Evolutionary conservation across 1,140 invertebrate species (phyloP), one percentile per base, ranked within the genome.

Genomic region (Calephelis virginiensis): DNA sequence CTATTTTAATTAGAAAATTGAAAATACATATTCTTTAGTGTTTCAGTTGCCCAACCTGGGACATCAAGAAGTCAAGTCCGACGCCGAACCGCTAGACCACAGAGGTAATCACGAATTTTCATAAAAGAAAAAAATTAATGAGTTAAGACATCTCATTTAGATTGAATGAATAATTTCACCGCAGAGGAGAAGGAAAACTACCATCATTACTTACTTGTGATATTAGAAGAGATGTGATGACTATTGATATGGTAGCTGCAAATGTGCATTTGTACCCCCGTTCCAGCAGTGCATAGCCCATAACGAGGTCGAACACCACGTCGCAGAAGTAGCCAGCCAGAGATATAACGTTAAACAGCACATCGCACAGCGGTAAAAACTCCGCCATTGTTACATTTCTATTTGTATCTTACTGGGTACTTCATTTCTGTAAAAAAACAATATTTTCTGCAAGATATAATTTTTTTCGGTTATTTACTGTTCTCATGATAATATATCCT

Each of bases 301-400:
- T 95, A 48, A 97, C 94, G 45, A 97, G 92, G 86, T 97, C 96
- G 81, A 98, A 98, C 5, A 97, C 96, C 53, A 97, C 94, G 92
- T 97, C 96, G 92, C 96, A 97, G 89, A 98, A 98, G 85, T 97
- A 97, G 4, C 95, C 96, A n/a, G 96, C 96, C 61, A 98, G 91
- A 10, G 96, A 97, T 69, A 97, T 97, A 83, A 98, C 96, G 87
- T 97, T 97, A 92, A 98, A 98, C 8, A 97, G 92, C 48, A 97
- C 95, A 92, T 97, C 96, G 92, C 96, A 97, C 71, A 97, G 92
- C 68, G 96, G 96, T 83, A 97, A 92, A 85, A 97, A 97, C 92
- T 97, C 95, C 80, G 93, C 92, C 93, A 94, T 93, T 83, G 73
- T 73, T 68, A 76, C 87, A 89, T 89, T 78, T 81, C 69, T 72